These are phyloP conservation scores for Peromyscus attwateri DNA, from an alignment of 2,797 vertebrate species.

Conservation along the genomic window DNA sequence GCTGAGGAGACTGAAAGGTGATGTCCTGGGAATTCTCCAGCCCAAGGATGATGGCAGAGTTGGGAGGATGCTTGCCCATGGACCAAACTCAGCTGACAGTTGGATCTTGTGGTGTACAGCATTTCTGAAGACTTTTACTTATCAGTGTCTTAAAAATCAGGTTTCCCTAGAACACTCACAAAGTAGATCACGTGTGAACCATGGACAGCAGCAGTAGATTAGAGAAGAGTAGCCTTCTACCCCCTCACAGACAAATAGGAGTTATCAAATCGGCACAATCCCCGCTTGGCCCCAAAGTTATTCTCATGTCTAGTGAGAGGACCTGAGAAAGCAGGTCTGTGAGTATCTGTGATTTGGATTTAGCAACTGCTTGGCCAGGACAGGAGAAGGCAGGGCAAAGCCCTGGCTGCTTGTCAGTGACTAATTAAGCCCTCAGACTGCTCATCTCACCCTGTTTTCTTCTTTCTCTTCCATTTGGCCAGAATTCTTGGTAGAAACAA, in stretches of 20 bases:
- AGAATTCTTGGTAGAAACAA: neutral
- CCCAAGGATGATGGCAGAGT: neutral
- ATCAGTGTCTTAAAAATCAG: neutral
- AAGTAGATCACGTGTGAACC: neutral
- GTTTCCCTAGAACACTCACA: neutral
- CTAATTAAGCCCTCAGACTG: neutral
- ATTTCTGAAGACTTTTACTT: slow-evolving; percentile 1
- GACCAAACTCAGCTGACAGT: neutral
- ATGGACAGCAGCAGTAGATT: fast-evolving
- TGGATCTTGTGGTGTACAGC: neutral
- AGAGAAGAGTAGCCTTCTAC: neutral
- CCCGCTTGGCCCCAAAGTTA: neutral
- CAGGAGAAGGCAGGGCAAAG: neutral
- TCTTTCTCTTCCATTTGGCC: neutral
- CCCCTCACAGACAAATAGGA: fast-evolving
- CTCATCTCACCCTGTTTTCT: neutral
- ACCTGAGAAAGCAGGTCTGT: neutral
- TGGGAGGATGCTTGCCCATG: neutral
- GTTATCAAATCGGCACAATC: neutral
- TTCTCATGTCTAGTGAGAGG: neutral
- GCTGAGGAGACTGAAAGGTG: neutral
- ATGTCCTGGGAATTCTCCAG: neutral
- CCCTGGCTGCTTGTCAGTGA: neutral
- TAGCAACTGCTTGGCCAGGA: neutral
- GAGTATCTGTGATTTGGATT: neutral